These are phyloP conservation scores for Sorex fumeus DNA, from an alignment of 2,113 vertebrate genomes.

Conservation along the genomic window DNA sequence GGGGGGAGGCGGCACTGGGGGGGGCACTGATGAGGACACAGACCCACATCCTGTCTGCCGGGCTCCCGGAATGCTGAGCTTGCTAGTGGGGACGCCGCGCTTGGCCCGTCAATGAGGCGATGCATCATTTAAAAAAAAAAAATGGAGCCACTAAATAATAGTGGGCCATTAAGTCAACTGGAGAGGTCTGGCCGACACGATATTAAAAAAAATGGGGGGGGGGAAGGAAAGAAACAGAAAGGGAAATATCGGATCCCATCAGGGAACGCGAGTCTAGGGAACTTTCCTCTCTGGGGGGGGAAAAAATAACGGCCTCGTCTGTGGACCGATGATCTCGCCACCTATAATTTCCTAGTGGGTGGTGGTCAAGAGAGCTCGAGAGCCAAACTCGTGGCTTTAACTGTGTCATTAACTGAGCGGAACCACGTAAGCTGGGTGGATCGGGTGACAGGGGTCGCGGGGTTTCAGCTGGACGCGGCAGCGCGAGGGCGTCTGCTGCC, in stretches of 20 bases:
- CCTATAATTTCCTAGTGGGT: neutral
- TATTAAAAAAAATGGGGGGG: neutral
- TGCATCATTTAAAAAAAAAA: neutral
- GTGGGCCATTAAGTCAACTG: neutral
- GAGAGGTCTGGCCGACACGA: conserved; percentile 1
- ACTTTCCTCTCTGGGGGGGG: neutral
- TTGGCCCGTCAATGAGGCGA: neutral
- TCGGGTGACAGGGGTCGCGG: too few species aligned
- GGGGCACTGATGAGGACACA: neutral
- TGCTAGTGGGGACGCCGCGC: neutral
- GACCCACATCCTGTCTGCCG: too few species aligned
- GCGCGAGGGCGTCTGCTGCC: neutral
- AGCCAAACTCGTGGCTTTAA: neutral
- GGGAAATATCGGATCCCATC: neutral
- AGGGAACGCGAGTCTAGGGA: neutral
- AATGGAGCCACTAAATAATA: conserved; percentile 26
- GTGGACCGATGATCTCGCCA: neutral
- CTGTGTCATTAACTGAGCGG: neutral
- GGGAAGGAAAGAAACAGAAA: too few species aligned
- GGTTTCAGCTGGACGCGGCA: neutral
- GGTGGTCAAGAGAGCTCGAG: neutral
- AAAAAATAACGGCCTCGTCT: neutral
- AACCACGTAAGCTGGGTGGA: neutral
- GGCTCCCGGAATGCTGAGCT: neutral
- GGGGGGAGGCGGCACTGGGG: neutral